A percentile compares a stretch with the other conserved stretches of the same genome.
phyloP scores from a whole-genome alignment of 2,888 invertebrate species.

The Amphipyra berbera region DNA sequence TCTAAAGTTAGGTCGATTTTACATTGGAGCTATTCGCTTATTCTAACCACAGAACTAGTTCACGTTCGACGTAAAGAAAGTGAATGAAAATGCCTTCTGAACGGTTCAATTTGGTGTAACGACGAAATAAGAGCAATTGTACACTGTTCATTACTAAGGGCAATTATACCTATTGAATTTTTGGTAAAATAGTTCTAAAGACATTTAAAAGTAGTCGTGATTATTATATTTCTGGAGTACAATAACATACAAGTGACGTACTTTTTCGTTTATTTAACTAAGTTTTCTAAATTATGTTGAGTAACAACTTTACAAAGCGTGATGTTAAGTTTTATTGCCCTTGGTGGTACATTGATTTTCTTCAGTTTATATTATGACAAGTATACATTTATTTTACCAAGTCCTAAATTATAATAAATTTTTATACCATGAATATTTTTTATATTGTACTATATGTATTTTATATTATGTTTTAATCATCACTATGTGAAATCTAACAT shows the following conservation, averaged over 20 bases:
- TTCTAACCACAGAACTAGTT: constrained; percentile 74
- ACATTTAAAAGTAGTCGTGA: not conserved
- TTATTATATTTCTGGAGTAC: not conserved
- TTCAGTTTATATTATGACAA: constrained; percentile 17
- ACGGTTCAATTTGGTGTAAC: constrained; percentile 34
- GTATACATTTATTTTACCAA: constrained; percentile 26
- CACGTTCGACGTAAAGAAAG: constrained; percentile 58
- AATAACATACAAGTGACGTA: not conserved
- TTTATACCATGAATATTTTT: constrained; percentile 24
- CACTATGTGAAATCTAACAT: constrained; percentile 27
- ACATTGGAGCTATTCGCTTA: constrained; percentile 81
- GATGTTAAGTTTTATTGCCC: constrained; percentile 23
- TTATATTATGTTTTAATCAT: constrained; percentile 31
- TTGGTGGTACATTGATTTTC: constrained; percentile 28
- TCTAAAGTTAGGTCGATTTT: constrained; percentile 72
- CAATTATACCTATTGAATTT: constrained; percentile 8
- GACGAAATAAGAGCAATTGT: constrained; percentile 31
- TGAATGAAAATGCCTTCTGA: constrained; percentile 60
- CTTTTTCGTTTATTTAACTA: not conserved
- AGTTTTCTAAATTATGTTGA: not conserved
- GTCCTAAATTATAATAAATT: constrained; percentile 11
- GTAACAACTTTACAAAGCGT: too few species aligned
- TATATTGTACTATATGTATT: constrained; percentile 42
- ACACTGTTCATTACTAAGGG: constrained; percentile 44
- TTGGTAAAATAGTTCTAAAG: too few species aligned